Evolutionary conservation across 2,888 invertebrate genomes (phyloP), one percentile per base, ranked within the genome.

Genomic region (Harpalus rubripes): DNA sequence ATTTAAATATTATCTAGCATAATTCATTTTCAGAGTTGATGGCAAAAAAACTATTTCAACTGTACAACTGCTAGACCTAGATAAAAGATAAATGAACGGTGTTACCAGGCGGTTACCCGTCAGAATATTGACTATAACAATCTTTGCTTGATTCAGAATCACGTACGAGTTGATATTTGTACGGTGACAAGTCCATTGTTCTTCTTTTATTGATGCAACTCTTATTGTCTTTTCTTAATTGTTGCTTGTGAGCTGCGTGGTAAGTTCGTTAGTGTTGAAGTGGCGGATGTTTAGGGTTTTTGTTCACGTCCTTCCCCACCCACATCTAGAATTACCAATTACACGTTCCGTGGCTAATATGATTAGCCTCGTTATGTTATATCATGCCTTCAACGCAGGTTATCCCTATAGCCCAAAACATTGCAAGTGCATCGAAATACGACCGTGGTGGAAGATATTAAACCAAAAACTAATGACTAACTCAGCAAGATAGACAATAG

Each of bases 321-420:
- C 85, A 87, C 88, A 88, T 85, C 79, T 88, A 88, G 87, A 87
- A 88, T 88, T 89, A 88, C 88, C 89, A 89, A 89, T 88, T 89
- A 88, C 87, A 88, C 85, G 87, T 88, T 87, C 87, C 86, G 86
- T 87, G 88, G 87, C 86, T 88, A 88, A 88, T 87, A 86, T 87
- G 88, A 88, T 88, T 88, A 88, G 87, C 88, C 87, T 88, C 88
- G 88, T 88, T 88, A 88, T 86, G 87, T 87, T 86, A 87, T 85
- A 83, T 85, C 83, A 86, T 52, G 87, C 87, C 87, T 87, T 87
- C 87, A 72, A 41, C 41, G 80, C 79, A 26, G 12, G 83, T 52
- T 72, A 56, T 58, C 59, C 61, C 58, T 32, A 32, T 85, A 87
- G 86, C 78, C 44, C 41, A 26, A 76, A 16, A 32, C 32, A 32